Percentiles rank a stretch among this genome's conserved stretches.
Conservation (phyloP, 1,140 invertebrate species). For the Leptestheria dahalacensis region DNA sequence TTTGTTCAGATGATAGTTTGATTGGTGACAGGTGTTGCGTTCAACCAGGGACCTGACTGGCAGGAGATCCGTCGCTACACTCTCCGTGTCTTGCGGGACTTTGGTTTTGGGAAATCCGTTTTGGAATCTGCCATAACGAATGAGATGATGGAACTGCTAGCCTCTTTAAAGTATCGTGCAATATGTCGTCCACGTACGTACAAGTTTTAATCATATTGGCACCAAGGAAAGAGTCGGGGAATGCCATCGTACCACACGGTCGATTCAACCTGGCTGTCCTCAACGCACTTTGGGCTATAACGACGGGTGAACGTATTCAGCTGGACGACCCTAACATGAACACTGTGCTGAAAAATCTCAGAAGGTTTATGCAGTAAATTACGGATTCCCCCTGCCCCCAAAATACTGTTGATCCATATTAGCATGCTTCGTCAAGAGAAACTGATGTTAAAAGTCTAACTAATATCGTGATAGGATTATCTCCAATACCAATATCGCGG, state of each 20-base stretch:
- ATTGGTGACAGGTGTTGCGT: background rate
- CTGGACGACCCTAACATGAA: background rate
- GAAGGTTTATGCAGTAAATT: background rate
- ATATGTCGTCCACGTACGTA: background rate
- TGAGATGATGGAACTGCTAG: background rate
- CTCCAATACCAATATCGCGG: background rate
- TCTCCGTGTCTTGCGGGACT: background rate
- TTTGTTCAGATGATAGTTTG: background rate
- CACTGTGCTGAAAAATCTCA: background rate
- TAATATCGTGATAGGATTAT: background rate
- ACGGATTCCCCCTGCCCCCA: background rate
- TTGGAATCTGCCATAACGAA: background rate
- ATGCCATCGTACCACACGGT: background rate
- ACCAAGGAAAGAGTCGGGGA: background rate
- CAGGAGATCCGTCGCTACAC: background rate
- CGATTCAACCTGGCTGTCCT: conserved; percentile 1
- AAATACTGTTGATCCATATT: background rate
- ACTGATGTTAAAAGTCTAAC: too few species aligned
- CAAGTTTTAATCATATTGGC: background rate
- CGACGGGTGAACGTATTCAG: conserved; percentile 2
- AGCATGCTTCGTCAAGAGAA: background rate
- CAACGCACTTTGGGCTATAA: conserved; percentile 6
- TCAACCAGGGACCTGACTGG: background rate
- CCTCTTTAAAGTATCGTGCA: background rate
- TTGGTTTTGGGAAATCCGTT: background rate